Base-by-base conservation (phyloP, 2,797 vertebrate genomes). In the Odontamblyopus rebecca region DNA sequence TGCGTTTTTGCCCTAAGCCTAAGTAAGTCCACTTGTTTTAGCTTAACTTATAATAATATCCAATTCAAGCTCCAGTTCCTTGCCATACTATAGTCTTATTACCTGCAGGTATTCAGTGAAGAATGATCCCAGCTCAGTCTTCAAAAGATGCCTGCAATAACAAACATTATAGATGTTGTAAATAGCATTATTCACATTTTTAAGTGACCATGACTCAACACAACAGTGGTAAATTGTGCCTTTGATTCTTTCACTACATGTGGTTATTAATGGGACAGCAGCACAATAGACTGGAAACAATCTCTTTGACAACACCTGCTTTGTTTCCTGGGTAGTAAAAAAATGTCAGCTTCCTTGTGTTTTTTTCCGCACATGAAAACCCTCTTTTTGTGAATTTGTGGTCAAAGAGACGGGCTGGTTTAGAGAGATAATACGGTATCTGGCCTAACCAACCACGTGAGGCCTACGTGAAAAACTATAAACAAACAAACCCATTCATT, bases 21-120 rank as follows among this genome's bases (percentile, higher is more conserved):
- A 38, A 38, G 35, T 38, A 38, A 38, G 7, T 38, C 7, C 35
- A 38, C 6, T 7, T 38, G 35, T 38, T 38, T 38, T 38, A 38
- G 35, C 8, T 35, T 38, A 35, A 35, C 32, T 35, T 35, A 35
- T 35, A 35, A 35, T 35, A 35, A 35, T 35, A 35, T 35, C 32
- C 32, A 35, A 35, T 35, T 35, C 32, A 35, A 35, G 32, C 32
- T 35, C 32, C 5, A n/a, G 19, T 54, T 19, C 19, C 23, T 23
- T 23, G 23, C 23, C 23, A 23, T 23, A 23, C 23, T 23, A 23
- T 1, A 23, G 23, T 67, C 19, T n/a, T 23, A 78, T 77, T 92
- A 99, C 98, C 96, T 99, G 98, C 44, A 99, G 94, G 85, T 98
- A 99, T 82, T 99, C 98, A 0, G 97, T 97, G 89, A 99, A 98